A percentile compares a stretch with the other conserved stretches of the same genome.
phyloP scores from a whole-genome alignment of 1,140 invertebrate species.

The Nephotettix cincticeps region DNA sequence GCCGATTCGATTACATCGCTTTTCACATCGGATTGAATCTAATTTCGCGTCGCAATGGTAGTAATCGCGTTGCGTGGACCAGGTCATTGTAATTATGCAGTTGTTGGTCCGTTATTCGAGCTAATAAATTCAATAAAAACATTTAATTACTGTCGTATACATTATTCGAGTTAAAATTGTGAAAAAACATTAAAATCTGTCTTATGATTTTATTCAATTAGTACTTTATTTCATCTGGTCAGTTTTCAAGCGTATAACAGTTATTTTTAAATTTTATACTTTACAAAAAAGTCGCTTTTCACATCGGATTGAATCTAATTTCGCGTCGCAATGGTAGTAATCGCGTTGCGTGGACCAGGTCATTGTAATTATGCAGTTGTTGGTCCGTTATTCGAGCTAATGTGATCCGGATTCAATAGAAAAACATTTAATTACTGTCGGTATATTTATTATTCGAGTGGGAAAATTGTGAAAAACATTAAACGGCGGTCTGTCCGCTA shows the following conservation, averaged over 20 bases:
- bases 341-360: neutral
- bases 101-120: neutral
- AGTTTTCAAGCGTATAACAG: no score
- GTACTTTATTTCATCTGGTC: no score
- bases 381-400: neutral
- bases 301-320: slow-evolving; percentile 15
- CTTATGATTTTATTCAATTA: no score
- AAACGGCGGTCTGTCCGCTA: neutral
- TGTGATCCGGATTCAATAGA: neutral
- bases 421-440: slow-evolving; percentile 16
- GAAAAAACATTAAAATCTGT: no score
- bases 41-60: slow-evolving; percentile 2
- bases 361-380: neutral
- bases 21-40: slow-evolving; percentile 14
- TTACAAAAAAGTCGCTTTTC: slow-evolving; percentile 13
- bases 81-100: neutral
- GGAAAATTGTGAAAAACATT: slow-evolving; percentile 1
- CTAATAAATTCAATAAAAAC: no score
- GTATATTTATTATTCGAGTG: slow-evolving; percentile 4
- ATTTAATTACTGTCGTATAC: no score
- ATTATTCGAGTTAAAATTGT: no score
- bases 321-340: neutral
- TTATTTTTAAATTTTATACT: no score
- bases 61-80: neutral
- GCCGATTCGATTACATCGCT: slow-evolving; percentile 15